These are phyloP conservation scores for Agapornis canus DNA, from an alignment of 2,797 vertebrate genomes.

Conservation along the genomic window DNA sequence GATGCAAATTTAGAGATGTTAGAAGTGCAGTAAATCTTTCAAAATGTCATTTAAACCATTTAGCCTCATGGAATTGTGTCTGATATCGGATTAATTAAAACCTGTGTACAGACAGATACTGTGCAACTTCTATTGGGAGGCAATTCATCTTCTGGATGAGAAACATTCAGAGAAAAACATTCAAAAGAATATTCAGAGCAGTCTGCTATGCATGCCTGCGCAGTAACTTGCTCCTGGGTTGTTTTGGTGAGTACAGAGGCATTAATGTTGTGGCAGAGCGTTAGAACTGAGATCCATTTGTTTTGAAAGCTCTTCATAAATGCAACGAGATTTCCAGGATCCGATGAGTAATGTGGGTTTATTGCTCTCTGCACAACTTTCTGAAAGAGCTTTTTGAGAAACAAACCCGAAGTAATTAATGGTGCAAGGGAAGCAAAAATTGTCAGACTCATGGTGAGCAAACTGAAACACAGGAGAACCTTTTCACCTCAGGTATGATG, in stretches of 20 bases:
- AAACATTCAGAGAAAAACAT: neutral
- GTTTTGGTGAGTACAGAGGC: neutral
- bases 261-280: conserved; percentile 26
- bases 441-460: neutral
- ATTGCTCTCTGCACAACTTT: conserved; percentile 16
- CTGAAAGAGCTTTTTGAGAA: conserved; percentile 68
- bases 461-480: neutral
- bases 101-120: neutral
- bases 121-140: neutral
- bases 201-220: neutral
- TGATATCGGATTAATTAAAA: conserved; percentile 29
- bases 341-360: conserved; percentile 56
- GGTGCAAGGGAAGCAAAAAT: conserved; percentile 20
- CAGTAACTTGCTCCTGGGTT: neutral
- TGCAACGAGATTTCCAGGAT: conserved; percentile 47
- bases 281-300: conserved; percentile 58
- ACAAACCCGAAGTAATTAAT: conserved; percentile 32
- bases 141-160: neutral
- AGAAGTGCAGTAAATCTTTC: conserved; percentile 13
- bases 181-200: neutral
- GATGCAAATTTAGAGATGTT: conserved; percentile 1
- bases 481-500: neutral
- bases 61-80: neutral
- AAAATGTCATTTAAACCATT: conserved; percentile 39
- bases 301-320: conserved; percentile 43